Percentiles rank a stretch among this genome's conserved stretches.
Conservation (phyloP, 2,888 invertebrate species). For the Plagodis pulveraria region DNA sequence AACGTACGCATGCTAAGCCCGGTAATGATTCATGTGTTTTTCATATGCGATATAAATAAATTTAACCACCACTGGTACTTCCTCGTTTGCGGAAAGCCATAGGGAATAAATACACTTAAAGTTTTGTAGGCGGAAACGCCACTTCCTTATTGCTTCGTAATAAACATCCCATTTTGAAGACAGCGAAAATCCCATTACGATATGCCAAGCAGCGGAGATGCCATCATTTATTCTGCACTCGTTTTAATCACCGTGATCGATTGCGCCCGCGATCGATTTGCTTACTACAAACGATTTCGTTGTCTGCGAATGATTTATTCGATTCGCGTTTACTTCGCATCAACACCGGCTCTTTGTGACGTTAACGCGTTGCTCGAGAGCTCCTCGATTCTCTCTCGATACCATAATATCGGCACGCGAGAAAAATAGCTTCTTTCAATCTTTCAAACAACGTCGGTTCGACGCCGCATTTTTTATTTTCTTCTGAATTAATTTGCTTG, state of each 20-base stretch:
- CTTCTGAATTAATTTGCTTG: slow-evolving; percentile 72
- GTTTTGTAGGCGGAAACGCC: slow-evolving; percentile 9
- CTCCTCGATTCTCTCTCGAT: slow-evolving; percentile 45
- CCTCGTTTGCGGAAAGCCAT: slow-evolving; percentile 10
- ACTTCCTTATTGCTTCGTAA: slow-evolving; percentile 13
- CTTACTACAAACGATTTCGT: slow-evolving; percentile 55
- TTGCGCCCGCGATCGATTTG: slow-evolving; percentile 62
- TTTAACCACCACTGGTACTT: slow-evolving; percentile 1
- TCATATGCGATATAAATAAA: slow-evolving; percentile 12
- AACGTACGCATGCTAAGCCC: slow-evolving; percentile 18
- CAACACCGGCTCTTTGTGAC: slow-evolving; percentile 65
- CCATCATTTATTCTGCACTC: slow-evolving; percentile 42
- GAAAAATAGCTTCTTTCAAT: slow-evolving; percentile 66
- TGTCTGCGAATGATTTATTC: slow-evolving; percentile 69
- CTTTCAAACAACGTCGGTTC: slow-evolving; percentile 59
- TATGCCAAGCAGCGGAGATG: slow-evolving; percentile 37
- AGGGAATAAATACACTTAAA: slow-evolving; percentile 17
- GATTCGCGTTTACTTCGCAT: slow-evolving; percentile 58
- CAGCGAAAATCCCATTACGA: slow-evolving; percentile 18
- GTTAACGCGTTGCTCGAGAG: slow-evolving; percentile 55
- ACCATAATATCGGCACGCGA: slow-evolving; percentile 54
- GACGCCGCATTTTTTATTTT: slow-evolving; percentile 58
- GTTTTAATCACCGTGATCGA: slow-evolving; percentile 59
- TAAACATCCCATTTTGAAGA: slow-evolving; percentile 16
- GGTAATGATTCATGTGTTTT: slow-evolving; percentile 13